Base-by-base conservation (phyloP, 2,113 vertebrate species). In the Gracilinanus agilis region DNA sequence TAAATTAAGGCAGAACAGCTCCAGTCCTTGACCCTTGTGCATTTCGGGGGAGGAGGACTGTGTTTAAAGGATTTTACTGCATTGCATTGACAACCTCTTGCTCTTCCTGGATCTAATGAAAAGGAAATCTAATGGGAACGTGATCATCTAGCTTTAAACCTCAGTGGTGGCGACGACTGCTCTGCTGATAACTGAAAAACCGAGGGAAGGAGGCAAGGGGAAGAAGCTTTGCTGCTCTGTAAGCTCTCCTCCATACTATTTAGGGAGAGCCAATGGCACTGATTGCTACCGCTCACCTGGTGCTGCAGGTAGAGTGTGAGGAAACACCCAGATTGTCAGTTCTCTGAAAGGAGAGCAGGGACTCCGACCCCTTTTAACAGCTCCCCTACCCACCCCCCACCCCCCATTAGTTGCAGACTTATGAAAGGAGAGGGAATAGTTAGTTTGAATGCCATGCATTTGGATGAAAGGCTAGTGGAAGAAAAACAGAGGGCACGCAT, bases 1-100 rank as follows among this genome's bases (percentile, higher is more conserved):
- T 5, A n/a, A 94, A 58, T 16, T 61, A 91, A 61, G 95, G 56
- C 88, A 95, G 94, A 92, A 61, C 92, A 97, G 96, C 95, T 93
- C 94, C 93, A 97, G 97, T 96, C 97, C 97, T 95, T 96, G 97
- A 98, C 94, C 97, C 96, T 67, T 94, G 91, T 91, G 96, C 93
- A 94, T 94, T 96, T 49, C 21, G 90, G 24, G 93, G 44, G 49
- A 94, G 91, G 90, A 91, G 92, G 49, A n/a, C 89, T 94, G 94
- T 91, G 67, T 93, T 96, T 91, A 93, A 94, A 96, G 91, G 95
- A 58, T 44, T 96, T 93, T 49, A 90, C 95, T 44, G 95, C 95
- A 25, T 40, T 25, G 90, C 95, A 25, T 40, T 25, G 90, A 58
- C 56, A 93, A 96, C 53, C 92, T 54, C 94, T 90, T 9, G 53